These are phyloP conservation scores for Anas georgica DNA, from an alignment of 2,797 vertebrate genomes.

Conservation along the genomic window DNA sequence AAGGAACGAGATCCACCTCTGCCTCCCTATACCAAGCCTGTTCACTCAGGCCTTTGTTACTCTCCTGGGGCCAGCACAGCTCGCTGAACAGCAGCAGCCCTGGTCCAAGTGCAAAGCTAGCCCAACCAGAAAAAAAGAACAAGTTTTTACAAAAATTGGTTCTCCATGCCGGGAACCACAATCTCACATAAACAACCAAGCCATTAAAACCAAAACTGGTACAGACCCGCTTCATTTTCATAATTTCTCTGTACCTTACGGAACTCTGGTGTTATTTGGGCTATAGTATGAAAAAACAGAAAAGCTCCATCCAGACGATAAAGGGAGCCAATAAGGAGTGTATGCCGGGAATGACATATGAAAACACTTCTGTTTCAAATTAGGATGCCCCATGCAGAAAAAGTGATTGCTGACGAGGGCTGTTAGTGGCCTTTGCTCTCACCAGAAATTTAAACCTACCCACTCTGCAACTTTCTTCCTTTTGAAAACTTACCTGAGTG, in stretches of 20 bases:
- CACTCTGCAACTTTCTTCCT: neutral
- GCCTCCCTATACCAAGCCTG: accelerated
- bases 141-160: neutral
- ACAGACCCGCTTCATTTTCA: neutral
- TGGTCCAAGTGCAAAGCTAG: neutral
- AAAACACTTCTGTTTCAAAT: neutral
- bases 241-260: neutral
- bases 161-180: neutral
- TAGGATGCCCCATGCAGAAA: neutral
- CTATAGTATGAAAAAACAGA: accelerated
- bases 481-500: neutral
- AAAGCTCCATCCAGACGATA: neutral
- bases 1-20: neutral
- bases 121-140: neutral
- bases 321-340: neutral
- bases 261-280: neutral
- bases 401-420: neutral
- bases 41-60: neutral
- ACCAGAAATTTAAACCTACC: neutral
- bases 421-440: neutral
- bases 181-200: neutral
- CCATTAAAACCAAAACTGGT: neutral
- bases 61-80: neutral
- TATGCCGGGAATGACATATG: neutral
- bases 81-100: accelerated